phyloP scores from a whole-genome alignment of 2,888 invertebrate species.

The Hirtodrosophila cameraria region DNA sequence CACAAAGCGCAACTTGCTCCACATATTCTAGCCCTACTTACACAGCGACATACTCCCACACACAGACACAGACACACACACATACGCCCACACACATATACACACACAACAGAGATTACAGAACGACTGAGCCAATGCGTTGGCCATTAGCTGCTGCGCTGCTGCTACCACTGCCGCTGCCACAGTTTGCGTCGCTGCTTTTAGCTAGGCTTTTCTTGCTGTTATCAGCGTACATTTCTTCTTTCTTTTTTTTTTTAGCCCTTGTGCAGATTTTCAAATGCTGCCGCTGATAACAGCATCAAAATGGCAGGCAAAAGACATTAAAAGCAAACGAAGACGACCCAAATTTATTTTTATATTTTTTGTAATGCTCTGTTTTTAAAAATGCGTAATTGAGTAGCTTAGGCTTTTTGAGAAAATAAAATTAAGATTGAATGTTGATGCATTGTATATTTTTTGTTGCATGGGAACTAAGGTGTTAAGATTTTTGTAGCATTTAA shows the following conservation, averaged over 20 bases:
- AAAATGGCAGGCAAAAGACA: constrained; percentile 67
- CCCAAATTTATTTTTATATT: constrained; percentile 57
- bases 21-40: constrained; percentile 75
- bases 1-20: constrained; percentile 73
- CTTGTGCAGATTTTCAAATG: constrained; percentile 45
- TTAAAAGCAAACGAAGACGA: constrained; percentile 63
- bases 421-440: too few species aligned
- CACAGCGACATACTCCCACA: constrained; percentile 64
- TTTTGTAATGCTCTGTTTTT: constrained; percentile 9
- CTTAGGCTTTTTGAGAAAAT: too few species aligned
- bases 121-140: constrained; percentile 54
- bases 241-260: constrained; percentile 4
- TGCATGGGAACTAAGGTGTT: too few species aligned
- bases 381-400: too few species aligned
- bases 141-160: constrained; percentile 59
- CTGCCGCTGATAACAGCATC: constrained; percentile 65
- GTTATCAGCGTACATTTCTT: constrained; percentile 51
- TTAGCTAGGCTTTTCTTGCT: constrained; percentile 47
- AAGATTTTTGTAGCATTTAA: too few species aligned
- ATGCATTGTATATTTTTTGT: too few species aligned
- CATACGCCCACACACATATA: constrained; percentile 8
- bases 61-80: constrained; percentile 26
- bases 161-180: constrained; percentile 18
- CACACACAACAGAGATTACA: constrained; percentile 54
- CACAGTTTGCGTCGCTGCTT: constrained; percentile 24